Evolutionary conservation across 2,113 vertebrate genomes (phyloP).

Genomic region (Mastomys natalensis): DNA sequence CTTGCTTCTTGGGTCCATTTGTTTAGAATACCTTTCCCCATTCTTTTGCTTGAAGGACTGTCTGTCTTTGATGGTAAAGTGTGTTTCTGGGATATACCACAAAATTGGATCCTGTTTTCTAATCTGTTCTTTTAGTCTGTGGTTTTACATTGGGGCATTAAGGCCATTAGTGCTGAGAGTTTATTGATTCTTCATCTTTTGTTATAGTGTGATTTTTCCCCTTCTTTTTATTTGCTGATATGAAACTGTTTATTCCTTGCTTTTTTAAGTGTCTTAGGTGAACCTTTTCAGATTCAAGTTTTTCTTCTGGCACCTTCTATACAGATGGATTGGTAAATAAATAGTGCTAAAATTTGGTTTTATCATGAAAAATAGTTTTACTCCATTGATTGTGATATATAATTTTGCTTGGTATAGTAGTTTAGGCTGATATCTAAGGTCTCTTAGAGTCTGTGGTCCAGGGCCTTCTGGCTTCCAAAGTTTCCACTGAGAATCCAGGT

Average conservation of each 20-base stretch:
- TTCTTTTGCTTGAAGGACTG: background rate
- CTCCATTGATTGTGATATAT: background rate
- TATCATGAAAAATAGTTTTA: background rate
- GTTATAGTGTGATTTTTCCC: background rate
- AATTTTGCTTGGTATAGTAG: background rate
- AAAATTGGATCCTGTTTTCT: background rate
- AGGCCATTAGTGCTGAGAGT: background rate
- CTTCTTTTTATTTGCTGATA: background rate
- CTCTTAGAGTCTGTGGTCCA: background rate
- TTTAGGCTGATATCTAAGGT: background rate
- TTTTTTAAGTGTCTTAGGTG: background rate
- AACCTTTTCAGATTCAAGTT: background rate
- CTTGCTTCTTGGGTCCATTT: background rate
- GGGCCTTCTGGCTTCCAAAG: background rate
- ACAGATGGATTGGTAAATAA: background rate
- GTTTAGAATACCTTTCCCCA: background rate
- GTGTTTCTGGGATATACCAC: background rate
- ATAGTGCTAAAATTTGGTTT: background rate
- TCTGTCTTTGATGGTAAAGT: background rate
- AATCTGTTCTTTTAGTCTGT: background rate
- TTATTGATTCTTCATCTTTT: background rate
- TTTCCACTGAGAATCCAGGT: background rate
- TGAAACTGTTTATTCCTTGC: background rate
- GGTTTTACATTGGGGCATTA: background rate
- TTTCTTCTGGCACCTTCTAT: background rate